Evolutionary conservation across 2,888 invertebrate genomes (phyloP).

Genomic region (Acanthosoma haemorrhoidale): DNA sequence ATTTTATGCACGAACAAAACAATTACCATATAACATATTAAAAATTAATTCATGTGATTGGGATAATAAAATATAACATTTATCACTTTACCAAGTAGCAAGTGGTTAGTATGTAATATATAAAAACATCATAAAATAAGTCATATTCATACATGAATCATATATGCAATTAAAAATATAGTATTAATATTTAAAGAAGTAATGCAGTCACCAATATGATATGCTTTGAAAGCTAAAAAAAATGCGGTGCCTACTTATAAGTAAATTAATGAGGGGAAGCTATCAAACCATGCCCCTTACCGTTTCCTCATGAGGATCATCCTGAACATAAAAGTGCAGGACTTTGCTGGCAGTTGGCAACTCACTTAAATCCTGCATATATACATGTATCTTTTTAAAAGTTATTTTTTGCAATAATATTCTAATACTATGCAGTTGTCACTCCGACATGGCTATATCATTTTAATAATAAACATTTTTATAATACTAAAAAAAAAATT

Average conservation of each 20-base stretch:
- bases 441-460: background rate
- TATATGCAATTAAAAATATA: too few species aligned
- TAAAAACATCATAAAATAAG: too few species aligned
- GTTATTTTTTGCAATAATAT: too few species aligned
- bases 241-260: background rate
- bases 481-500: background rate
- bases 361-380: constrained; percentile 21
- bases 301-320: constrained; percentile 32
- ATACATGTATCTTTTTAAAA: background rate
- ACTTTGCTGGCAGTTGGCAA: constrained; percentile 37
- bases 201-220: background rate
- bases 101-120: too few species aligned
- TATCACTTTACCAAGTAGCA: too few species aligned
- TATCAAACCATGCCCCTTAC: constrained; percentile 31
- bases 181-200: too few species aligned
- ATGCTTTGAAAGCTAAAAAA: background rate
- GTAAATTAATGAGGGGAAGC: background rate
- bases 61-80: too few species aligned
- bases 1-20: too few species aligned
- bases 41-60: too few species aligned
- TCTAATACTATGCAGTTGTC: too few species aligned
- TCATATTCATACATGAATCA: too few species aligned
- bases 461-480: background rate
- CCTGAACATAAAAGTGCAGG: constrained; percentile 38
- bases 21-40: too few species aligned